Evolutionary conservation across 2,888 invertebrate genomes (phyloP).

Genomic region (Drosophila maculinotata): DNA sequence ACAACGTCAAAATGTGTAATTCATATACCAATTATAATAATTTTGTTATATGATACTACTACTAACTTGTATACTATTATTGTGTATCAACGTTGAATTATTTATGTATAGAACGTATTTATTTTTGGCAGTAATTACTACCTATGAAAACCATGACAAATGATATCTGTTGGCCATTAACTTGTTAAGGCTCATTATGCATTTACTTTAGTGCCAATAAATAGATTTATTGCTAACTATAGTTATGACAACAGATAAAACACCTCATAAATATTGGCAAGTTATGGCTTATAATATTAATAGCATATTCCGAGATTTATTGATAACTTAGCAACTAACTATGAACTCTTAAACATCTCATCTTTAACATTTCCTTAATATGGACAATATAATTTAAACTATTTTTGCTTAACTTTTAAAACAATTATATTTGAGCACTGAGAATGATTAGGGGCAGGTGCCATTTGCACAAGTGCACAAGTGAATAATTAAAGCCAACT

Average conservation of each 20-base stretch:
- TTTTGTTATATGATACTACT: neutral
- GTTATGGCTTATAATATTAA: conserved; percentile 4
- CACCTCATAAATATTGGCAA: conserved; percentile 6
- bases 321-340: too few species aligned
- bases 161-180: conserved; percentile 9
- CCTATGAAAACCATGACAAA: conserved; percentile 1
- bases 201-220: conserved; percentile 13
- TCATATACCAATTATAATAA: conserved; percentile 9
- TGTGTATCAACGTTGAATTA: conserved; percentile 6
- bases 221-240: conserved; percentile 2
- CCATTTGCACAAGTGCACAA: conserved; percentile 45
- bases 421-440: conserved; percentile 5
- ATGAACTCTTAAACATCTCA: too few species aligned
- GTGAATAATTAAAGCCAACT: conserved; percentile 48
- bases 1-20: conserved; percentile 2
- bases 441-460: conserved; percentile 44
- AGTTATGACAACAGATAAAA: conserved; percentile 2
- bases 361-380: too few species aligned
- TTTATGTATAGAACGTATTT: neutral
- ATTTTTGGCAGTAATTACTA: conserved; percentile 7
- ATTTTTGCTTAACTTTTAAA: too few species aligned
- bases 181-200: neutral
- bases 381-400: too few species aligned
- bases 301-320: too few species aligned
- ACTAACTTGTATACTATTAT: too few species aligned